A percentile compares a stretch with the other conserved stretches of the same genome.
These are phyloP conservation scores for Abramis brama DNA, from an alignment of 2,113 vertebrate species.

Conservation along the genomic window DNA sequence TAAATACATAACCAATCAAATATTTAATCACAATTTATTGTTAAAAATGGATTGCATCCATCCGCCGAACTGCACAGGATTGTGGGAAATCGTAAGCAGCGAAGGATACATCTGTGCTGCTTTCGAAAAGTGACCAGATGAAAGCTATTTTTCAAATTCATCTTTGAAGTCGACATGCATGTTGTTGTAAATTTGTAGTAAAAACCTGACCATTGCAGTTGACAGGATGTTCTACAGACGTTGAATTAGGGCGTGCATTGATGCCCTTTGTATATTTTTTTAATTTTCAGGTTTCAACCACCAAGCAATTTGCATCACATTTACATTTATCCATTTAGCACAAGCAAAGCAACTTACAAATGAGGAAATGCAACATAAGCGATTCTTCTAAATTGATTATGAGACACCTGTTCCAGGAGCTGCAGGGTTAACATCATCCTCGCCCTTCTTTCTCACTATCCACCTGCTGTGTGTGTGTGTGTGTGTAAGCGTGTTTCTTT, in stretches of 20 bases:
- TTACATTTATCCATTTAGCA: background rate
- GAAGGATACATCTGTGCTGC: background rate
- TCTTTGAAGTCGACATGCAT: background rate
- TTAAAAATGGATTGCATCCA: background rate
- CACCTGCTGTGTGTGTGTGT: background rate
- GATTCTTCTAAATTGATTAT: slow-evolving; percentile 15
- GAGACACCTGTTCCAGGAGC: slow-evolving; percentile 15
- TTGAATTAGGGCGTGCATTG: background rate
- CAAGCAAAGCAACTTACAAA: background rate
- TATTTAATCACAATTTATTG: background rate
- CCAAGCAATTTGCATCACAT: background rate
- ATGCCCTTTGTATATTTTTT: background rate
- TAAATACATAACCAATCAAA: background rate
- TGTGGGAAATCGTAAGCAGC: background rate
- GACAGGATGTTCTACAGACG: background rate
- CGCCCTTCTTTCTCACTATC: slow-evolving; percentile 1
- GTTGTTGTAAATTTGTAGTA: background rate
- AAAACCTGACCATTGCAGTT: background rate
- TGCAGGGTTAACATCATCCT: background rate
- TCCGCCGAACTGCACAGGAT: too few relatives aligned
- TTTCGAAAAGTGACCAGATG: background rate
- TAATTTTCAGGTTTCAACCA: background rate
- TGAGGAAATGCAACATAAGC: background rate
- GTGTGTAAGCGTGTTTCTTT: background rate
- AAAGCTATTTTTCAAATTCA: background rate